These are phyloP conservation scores for Clusia tigrina DNA, from an alignment of 2,888 invertebrate species.

Conservation along the genomic window DNA sequence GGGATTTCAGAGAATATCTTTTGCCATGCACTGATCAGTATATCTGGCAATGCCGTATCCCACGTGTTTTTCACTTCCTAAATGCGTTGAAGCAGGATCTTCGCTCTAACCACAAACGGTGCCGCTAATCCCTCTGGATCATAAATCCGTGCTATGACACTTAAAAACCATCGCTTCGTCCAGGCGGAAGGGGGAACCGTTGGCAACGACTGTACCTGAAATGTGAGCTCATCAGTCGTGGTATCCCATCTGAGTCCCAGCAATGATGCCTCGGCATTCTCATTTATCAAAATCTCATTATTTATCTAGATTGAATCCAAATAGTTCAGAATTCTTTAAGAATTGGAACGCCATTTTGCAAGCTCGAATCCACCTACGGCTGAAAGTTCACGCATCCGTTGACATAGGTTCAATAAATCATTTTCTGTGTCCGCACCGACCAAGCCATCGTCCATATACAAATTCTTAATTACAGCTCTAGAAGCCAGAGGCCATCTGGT, in stretches of 20 bases:
- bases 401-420: too few species aligned
- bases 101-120: conserved; percentile 25
- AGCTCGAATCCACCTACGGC: too few species aligned
- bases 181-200: not conserved
- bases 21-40: too few species aligned
- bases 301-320: not conserved
- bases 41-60: not conserved
- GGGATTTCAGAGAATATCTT: too few species aligned
- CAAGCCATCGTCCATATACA: conserved; percentile 22
- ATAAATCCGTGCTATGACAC: conserved; percentile 28
- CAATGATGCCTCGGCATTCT: not conserved
- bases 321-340: not conserved
- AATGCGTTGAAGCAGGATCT: conserved; percentile 30
- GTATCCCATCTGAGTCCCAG: conserved; percentile 10
- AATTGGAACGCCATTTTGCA: conserved; percentile 10
- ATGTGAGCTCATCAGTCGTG: conserved; percentile 5
- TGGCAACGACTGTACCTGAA: conserved; percentile 9
- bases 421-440: too few species aligned
- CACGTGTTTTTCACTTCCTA: conserved; percentile 14
- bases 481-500: conserved; percentile 10
- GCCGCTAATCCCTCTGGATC: conserved; percentile 26
- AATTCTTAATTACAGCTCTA: conserved; percentile 11
- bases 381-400: too few species aligned
- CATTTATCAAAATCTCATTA: not conserved
- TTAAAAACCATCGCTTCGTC: conserved; percentile 23